These are phyloP conservation scores for Chromis chromis DNA, from an alignment of 2,797 vertebrate species.

Conservation along the genomic window DNA sequence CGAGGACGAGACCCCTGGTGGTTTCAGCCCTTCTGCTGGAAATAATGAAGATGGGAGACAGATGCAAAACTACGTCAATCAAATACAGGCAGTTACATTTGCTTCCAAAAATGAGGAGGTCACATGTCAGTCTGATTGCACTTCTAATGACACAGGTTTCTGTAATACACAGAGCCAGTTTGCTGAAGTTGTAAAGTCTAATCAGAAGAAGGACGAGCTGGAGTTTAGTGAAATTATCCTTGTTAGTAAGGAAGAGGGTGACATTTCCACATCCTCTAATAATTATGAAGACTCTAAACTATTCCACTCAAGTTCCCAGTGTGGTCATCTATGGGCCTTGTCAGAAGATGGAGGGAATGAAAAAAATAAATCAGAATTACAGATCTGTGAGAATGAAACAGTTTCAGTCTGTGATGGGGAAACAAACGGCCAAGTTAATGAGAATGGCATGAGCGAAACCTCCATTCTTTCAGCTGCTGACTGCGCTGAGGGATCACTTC, in stretches of 20 bases:
- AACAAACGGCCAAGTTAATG: slow-evolving; percentile 64
- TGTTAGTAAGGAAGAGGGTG: slow-evolving; percentile 34
- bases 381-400: slow-evolving; percentile 58
- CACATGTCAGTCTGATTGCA: slow-evolving; percentile 57
- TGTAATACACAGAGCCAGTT: slow-evolving; percentile 42
- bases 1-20: slow-evolving; percentile 47
- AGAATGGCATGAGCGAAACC: slow-evolving; percentile 33
- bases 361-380: slow-evolving; percentile 41
- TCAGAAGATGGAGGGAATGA: slow-evolving; percentile 32
- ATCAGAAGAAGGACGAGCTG: slow-evolving; percentile 47
- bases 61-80: slow-evolving; percentile 45
- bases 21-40: slow-evolving; percentile 28
- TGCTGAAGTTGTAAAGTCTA: slow-evolving; percentile 51
- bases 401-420: slow-evolving; percentile 35
- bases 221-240: slow-evolving; percentile 47
- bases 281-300: slow-evolving; percentile 50
- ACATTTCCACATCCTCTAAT: slow-evolving; percentile 33
- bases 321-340: no score
- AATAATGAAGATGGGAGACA: slow-evolving; percentile 35
- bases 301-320: no score
- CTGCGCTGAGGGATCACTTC: slow-evolving; percentile 47
- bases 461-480: slow-evolving; percentile 19
- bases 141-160: slow-evolving; percentile 42
- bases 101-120: slow-evolving; percentile 44
- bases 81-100: slow-evolving; percentile 35